These are phyloP conservation scores for Sclerodermus sp. DNA, from an alignment of 2,888 invertebrate species.

Conservation along the genomic window DNA sequence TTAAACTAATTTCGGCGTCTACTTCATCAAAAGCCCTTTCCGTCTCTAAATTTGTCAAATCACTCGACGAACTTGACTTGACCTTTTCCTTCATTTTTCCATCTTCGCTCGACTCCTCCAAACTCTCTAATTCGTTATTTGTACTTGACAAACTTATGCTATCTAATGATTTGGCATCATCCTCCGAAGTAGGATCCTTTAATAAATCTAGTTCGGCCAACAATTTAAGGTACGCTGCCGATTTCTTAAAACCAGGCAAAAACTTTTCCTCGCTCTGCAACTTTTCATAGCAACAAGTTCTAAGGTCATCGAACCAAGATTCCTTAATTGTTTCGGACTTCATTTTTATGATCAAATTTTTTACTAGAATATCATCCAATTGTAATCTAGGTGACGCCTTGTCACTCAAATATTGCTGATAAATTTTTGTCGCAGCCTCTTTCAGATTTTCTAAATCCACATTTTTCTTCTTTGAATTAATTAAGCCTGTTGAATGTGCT, in stretches of 20 bases:
- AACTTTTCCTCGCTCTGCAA: constrained; percentile 64
- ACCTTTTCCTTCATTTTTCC: constrained; percentile 25
- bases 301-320: constrained; percentile 83
- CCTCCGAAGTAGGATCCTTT: constrained; percentile 63
- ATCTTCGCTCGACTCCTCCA: constrained; percentile 40
- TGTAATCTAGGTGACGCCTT: constrained; percentile 68
- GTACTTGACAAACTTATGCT: constrained; percentile 61
- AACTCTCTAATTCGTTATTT: constrained; percentile 47
- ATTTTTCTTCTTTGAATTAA: constrained; percentile 39
- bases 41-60: constrained; percentile 32
- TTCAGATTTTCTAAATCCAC: constrained; percentile 58
- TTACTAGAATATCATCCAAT: constrained; percentile 66
- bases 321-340: constrained; percentile 68
- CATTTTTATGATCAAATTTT: constrained; percentile 65
- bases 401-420: constrained; percentile 76
- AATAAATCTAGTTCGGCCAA: constrained; percentile 73
- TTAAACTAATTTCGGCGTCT: constrained; percentile 15
- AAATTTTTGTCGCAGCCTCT: constrained; percentile 73
- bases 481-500: constrained; percentile 32
- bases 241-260: constrained; percentile 68
- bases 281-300: constrained; percentile 70
- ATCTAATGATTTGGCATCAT: constrained; percentile 63
- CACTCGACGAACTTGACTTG: constrained; percentile 37
- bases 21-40: constrained; percentile 23
- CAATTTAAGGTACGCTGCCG: constrained; percentile 69